These are phyloP conservation scores for Dinocampus coccinellae DNA, from an alignment of 2,888 invertebrate genomes.

Conservation along the genomic window DNA sequence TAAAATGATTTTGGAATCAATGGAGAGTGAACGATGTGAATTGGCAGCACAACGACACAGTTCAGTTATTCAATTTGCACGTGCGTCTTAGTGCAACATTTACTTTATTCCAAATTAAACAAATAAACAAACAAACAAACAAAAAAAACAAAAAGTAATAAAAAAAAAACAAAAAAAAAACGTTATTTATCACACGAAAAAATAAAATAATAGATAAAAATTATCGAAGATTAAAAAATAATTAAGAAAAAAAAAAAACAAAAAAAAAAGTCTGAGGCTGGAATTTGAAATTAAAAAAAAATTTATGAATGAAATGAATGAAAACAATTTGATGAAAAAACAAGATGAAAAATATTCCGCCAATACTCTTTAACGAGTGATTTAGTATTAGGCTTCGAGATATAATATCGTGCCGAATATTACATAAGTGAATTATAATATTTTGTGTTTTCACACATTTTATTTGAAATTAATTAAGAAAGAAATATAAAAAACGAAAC, in stretches of 20 bases:
- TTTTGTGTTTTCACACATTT: not conserved
- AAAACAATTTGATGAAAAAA: not conserved
- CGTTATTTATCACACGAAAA: too few relatives aligned
- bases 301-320: too few relatives aligned
- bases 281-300: too few relatives aligned
- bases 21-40: conserved; percentile 70
- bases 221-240: not conserved
- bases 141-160: not conserved
- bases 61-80: conserved; percentile 90
- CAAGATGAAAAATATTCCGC: not conserved
- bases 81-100: conserved; percentile 69
- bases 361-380: conserved; percentile 9
- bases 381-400: conserved; percentile 15
- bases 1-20: conserved; percentile 81
- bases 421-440: conserved; percentile 3
- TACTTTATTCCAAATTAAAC: not conserved
- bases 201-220: too few relatives aligned
- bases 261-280: not conserved
- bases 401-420: conserved; percentile 24
- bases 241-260: not conserved
- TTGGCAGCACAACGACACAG: conserved; percentile 70
- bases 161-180: not conserved
- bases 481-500: not conserved
- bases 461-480: not conserved
- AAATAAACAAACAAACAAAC: not conserved